A percentile compares a stretch with the other conserved stretches of the same genome.
Evolutionary conservation across 2,113 vertebrate genomes (phyloP).

Genomic region (Myrmophylax atrothorax): DNA sequence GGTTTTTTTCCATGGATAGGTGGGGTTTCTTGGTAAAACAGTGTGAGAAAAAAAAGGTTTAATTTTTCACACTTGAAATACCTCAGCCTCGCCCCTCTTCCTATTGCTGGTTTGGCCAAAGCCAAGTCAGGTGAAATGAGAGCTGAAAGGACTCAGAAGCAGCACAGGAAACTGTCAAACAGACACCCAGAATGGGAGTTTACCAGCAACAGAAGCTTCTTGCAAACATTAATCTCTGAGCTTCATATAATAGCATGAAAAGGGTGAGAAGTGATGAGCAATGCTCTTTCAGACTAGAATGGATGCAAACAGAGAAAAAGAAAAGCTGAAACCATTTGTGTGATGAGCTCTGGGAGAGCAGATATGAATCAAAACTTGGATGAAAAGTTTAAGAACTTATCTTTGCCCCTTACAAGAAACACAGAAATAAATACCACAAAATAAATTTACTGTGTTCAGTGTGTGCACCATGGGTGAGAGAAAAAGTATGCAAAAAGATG

Average conservation of each 20-base stretch:
- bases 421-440: neutral
- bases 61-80: neutral
- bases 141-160: neutral
- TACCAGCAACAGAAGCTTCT: neutral
- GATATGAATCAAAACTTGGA: neutral
- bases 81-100: neutral
- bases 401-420: neutral
- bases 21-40: neutral
- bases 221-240: neutral
- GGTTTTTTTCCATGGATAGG: neutral
- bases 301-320: neutral
- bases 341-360: neutral
- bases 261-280: neutral
- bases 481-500: neutral
- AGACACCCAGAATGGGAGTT: neutral
- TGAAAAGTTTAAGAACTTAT: neutral
- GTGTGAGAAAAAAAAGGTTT: neutral
- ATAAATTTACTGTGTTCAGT: neutral
- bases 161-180: neutral
- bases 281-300: neutral
- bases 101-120: neutral
- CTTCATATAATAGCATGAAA: neutral
- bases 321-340: neutral
- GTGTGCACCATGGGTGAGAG: neutral
- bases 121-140: neutral